A percentile compares a stretch with the other conserved stretches of the same genome.
phyloP scores from a whole-genome alignment of 2,888 invertebrate species.

The Ceraclea dissimilis region DNA sequence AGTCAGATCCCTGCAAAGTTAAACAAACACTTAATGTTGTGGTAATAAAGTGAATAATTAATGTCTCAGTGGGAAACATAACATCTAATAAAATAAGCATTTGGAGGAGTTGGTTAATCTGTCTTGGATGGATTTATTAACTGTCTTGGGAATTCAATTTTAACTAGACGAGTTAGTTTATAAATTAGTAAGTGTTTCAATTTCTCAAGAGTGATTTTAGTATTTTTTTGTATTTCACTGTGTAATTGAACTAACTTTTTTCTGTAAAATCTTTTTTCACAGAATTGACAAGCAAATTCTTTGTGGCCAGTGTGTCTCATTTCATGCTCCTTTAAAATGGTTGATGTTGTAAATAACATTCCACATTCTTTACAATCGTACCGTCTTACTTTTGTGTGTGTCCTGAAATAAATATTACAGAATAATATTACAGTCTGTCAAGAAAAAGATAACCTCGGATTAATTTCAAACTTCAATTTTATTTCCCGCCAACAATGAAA shows the following conservation, averaged over 20 bases:
- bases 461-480: no score
- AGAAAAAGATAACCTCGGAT: no score
- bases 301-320: neutral
- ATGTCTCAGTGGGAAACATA: neutral
- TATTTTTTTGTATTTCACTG: no score
- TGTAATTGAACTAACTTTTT: neutral
- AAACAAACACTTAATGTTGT: neutral
- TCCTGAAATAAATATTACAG: constrained; percentile 31
- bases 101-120: no score
- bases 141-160: no score
- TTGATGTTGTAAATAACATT: constrained; percentile 30
- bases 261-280: constrained; percentile 1
- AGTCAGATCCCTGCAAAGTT: constrained; percentile 32
- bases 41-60: neutral
- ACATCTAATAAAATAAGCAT: no score
- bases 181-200: no score
- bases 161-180: no score
- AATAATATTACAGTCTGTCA: neutral
- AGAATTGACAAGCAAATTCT: neutral
- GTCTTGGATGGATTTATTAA: no score
- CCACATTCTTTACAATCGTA: constrained; percentile 42
- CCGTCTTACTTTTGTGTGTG: constrained; percentile 40
- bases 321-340: neutral
- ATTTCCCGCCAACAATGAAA: no score
- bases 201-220: no score